Percentiles rank a stretch among this genome's conserved stretches.
These are phyloP conservation scores for Sogatella furcifera DNA, from an alignment of 1,140 invertebrate genomes.

Conservation along the genomic window DNA sequence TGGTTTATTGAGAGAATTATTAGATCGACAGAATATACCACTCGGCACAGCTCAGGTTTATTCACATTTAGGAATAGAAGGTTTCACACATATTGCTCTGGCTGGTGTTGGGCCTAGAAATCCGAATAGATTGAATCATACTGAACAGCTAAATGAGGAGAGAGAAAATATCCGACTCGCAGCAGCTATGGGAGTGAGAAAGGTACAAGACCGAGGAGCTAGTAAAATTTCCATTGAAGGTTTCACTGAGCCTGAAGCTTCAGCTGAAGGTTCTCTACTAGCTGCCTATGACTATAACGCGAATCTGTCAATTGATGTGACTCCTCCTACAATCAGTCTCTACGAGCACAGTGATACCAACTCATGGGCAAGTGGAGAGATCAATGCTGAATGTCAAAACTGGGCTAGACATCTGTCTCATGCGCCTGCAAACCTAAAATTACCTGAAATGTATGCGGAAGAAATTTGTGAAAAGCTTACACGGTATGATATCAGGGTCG, in stretches of 20 bases:
- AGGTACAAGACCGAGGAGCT: constrained; percentile 44
- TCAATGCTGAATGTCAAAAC: background rate
- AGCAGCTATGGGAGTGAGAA: constrained; percentile 32
- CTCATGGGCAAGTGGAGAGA: background rate
- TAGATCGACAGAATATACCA: background rate
- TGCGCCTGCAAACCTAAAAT: background rate
- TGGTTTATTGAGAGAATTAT: background rate
- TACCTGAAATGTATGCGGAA: constrained; percentile 23
- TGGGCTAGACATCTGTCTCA: background rate
- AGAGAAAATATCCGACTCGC: constrained; percentile 36
- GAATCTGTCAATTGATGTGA: constrained; percentile 29
- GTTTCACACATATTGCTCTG: constrained; percentile 28
- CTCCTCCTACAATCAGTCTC: background rate
- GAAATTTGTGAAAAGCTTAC: constrained; percentile 18
- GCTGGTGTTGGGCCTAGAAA: constrained; percentile 36
- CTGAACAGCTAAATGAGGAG: constrained; percentile 35
- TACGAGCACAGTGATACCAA: background rate
- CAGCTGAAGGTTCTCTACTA: constrained; percentile 58
- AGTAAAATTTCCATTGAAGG: constrained; percentile 53
- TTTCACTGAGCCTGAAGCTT: constrained; percentile 56
- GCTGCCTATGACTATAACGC: constrained; percentile 53
- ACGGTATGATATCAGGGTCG: constrained; percentile 22
- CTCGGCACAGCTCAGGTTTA: background rate
- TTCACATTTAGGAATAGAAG: background rate
- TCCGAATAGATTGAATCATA: constrained; percentile 33